Conservation (phyloP, 2,113 vertebrate species). For the Cynoglossus semilaevis region DNA sequence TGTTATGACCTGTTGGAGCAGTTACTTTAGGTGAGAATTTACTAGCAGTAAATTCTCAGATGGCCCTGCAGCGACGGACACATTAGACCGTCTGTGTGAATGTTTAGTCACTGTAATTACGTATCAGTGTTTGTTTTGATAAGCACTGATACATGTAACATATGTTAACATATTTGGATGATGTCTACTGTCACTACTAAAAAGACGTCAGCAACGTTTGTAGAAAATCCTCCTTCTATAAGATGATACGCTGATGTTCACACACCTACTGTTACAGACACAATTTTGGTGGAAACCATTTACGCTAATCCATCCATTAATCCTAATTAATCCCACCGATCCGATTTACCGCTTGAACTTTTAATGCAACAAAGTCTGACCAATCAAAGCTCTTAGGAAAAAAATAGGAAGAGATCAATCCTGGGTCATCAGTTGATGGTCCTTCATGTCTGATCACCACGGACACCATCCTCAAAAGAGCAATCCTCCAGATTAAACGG, state of each 20-base stretch:
- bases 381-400: background rate
- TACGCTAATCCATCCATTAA: conserved; percentile 3
- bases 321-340: conserved; percentile 13
- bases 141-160: too few species aligned
- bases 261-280: background rate
- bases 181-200: too few species aligned
- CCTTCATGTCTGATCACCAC: conserved; percentile 5
- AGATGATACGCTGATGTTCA: background rate
- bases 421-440: conserved; percentile 3
- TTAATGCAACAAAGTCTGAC: background rate
- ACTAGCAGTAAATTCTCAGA: too few species aligned
- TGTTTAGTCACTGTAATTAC: too few species aligned
- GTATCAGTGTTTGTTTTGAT: too few species aligned
- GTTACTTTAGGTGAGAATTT: too few species aligned
- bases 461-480: conserved; percentile 41
- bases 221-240: background rate
- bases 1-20: too few species aligned
- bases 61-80: too few species aligned
- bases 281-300: background rate
- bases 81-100: too few species aligned
- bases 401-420: conserved; percentile 11
- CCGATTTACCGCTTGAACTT: background rate
- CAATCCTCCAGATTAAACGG: conserved; percentile 56
- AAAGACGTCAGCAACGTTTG: too few species aligned
- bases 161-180: too few species aligned